Evolutionary conservation across 2,113 vertebrate species (phyloP), one percentile per base, ranked within the genome.

Genomic region (Atherinomorus stipes): DNA sequence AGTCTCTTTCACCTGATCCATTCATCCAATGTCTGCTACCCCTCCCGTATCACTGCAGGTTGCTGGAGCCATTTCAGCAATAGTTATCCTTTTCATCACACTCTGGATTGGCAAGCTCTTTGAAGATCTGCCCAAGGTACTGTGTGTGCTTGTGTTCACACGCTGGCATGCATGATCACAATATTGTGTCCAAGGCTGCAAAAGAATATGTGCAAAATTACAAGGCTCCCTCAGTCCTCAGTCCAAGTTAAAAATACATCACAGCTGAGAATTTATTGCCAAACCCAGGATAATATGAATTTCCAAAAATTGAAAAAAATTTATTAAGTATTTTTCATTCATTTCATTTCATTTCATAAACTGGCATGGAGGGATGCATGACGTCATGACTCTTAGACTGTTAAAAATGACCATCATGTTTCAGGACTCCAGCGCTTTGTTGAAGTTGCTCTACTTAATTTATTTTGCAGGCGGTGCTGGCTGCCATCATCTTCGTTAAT

Each of bases 41-140:
- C 5, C 28, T 19, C 2, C 57, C 40, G 28, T 51, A 31, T 71
- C 23, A 0, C 38, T 76, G 13, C 83, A 99, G 98, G 87, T 99
- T 28, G 96, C 97, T 0, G 92, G 95, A 4, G 95, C 95, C 15
- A 18, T 98, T 0, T 94, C 98, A 28, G 95, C 95, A 15, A 19
- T 98, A 22, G 91, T 98, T 60, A 96, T 99, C 76, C 94, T 98
- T 62, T 79, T 96, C 70, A 96, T 97, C 84, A 94, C 96, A 0
- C 26, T 99, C 73, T 97, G 96, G 92, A 94, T 99, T 0, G 97
- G 98, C 37, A 72, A 90, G 51, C 95, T 99, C 56, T 99, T 99
- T 89, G 88, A 91, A 56, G 88, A 95, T 7, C 90, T 99, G 64
- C 98, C 98, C 52, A 99, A 98, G 95, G 98, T 99, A 92, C 21